Conservation (phyloP, 1,140 invertebrate genomes). For the Chlorops oryzae region DNA sequence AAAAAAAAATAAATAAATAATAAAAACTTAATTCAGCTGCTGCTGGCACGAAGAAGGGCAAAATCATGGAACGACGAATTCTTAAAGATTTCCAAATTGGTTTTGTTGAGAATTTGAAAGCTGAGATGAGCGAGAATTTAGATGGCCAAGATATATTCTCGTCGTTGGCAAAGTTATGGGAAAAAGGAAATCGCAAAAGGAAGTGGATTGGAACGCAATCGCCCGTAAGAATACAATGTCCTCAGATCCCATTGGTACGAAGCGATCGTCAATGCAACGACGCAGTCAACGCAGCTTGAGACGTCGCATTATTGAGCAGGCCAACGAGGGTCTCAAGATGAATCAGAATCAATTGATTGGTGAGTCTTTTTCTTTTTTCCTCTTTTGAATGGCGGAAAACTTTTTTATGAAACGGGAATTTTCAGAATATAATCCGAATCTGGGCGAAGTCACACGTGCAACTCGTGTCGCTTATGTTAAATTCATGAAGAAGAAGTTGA, state of each 20-base stretch:
- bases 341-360: conserved; percentile 49
- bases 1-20: not conserved
- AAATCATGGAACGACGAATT: conserved; percentile 74
- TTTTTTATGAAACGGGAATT: not conserved
- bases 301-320: conserved; percentile 57
- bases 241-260: conserved; percentile 71
- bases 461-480: conserved; percentile 78
- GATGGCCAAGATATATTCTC: conserved; percentile 72
- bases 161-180: conserved; percentile 71
- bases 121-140: conserved; percentile 60
- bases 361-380: conserved; percentile 23
- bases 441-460: conserved; percentile 64
- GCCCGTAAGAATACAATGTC: conserved; percentile 63
- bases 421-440: conserved; percentile 72
- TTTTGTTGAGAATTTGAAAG: conserved; percentile 74
- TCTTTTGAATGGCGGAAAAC: too few relatives aligned
- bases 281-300: conserved; percentile 64
- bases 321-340: conserved; percentile 49
- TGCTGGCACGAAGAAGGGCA: conserved; percentile 76
- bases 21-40: conserved; percentile 20
- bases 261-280: conserved; percentile 56
- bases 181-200: conserved; percentile 53
- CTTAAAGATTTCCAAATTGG: conserved; percentile 88
- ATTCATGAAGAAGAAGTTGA: conserved; percentile 65
- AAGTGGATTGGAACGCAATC: conserved; percentile 79